These are phyloP conservation scores for Nannobrachium achirus DNA, from an alignment of 2,113 vertebrate species.

Conservation along the genomic window DNA sequence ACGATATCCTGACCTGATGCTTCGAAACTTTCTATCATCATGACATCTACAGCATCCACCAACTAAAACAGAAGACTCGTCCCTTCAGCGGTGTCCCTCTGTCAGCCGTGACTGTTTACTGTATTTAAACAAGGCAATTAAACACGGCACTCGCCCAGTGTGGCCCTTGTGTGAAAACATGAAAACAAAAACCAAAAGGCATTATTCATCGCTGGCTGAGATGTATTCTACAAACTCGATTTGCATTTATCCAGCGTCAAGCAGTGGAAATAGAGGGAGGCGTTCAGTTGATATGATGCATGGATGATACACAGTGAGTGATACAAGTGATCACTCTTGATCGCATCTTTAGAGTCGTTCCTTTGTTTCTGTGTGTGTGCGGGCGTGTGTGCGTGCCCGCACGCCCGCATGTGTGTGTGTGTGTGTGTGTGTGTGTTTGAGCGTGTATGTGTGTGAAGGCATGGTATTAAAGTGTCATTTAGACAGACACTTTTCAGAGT, in stretches of 20 bases:
- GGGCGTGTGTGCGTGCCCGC: constrained; percentile 26
- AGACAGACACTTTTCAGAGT: constrained; percentile 77
- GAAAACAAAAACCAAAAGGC: constrained; percentile 57
- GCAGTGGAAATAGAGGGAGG: constrained; percentile 58
- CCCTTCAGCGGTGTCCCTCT: too few relatives aligned
- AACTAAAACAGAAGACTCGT: too few relatives aligned
- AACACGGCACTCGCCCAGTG: constrained; percentile 14
- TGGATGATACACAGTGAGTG: constrained; percentile 71
- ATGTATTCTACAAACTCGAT: constrained; percentile 72
- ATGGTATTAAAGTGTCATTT: constrained; percentile 82
- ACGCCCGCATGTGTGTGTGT: constrained; percentile 21
- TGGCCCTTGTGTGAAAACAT: constrained; percentile 26
- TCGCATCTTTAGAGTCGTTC: constrained; percentile 58
- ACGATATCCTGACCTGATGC: too few relatives aligned
- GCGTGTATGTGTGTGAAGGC: constrained; percentile 72
- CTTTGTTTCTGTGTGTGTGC: constrained; percentile 31
- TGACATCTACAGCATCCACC: constrained; percentile 11
- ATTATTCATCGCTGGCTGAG: constrained; percentile 65
- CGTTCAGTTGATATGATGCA: constrained; percentile 70
- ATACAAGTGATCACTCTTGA: constrained; percentile 71
- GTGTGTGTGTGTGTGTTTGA: constrained; percentile 20
- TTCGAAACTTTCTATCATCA: too few relatives aligned
- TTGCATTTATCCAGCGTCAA: constrained; percentile 75
- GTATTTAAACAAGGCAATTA: not conserved
- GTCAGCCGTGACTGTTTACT: too few relatives aligned